Evolutionary conservation across 1,140 invertebrate genomes (phyloP).

Genomic region (Drosophila serrata): DNA sequence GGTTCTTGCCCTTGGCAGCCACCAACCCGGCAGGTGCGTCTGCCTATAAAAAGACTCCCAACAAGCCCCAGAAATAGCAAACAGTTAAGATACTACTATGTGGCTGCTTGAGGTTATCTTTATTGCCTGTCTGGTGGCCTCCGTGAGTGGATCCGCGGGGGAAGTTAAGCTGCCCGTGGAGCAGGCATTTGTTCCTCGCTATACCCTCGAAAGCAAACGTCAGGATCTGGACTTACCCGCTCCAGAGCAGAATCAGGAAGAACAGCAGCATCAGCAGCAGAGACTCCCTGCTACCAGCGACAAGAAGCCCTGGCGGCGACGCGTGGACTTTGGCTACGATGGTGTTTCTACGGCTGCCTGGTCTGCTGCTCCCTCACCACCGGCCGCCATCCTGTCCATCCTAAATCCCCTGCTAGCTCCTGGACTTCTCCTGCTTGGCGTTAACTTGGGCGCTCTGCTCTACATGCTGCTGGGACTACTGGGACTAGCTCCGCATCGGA

Average conservation of each 20-base stretch:
- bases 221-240: constrained; percentile 41
- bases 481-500: constrained; percentile 50
- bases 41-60: constrained; percentile 51
- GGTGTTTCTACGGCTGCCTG: constrained; percentile 24
- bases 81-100: constrained; percentile 27
- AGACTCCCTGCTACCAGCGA: constrained; percentile 1
- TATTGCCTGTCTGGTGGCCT: constrained; percentile 24
- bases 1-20: constrained; percentile 12
- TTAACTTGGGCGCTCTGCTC: constrained; percentile 63
- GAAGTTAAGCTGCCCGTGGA: constrained; percentile 21
- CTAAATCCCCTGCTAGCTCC: constrained; percentile 46
- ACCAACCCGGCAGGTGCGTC: background rate
- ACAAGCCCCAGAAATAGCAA: constrained; percentile 22
- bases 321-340: constrained; percentile 44
- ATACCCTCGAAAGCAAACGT: constrained; percentile 59
- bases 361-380: constrained; percentile 15
- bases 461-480: constrained; percentile 62
- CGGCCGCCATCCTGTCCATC: constrained; percentile 21
- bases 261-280: background rate
- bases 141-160: background rate
- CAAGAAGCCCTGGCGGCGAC: constrained; percentile 66
- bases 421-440: constrained; percentile 54
- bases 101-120: constrained; percentile 32
- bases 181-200: constrained; percentile 39
- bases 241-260: background rate